These are phyloP conservation scores for Turnix velox DNA, from an alignment of 2,113 vertebrate species.

Conservation along the genomic window DNA sequence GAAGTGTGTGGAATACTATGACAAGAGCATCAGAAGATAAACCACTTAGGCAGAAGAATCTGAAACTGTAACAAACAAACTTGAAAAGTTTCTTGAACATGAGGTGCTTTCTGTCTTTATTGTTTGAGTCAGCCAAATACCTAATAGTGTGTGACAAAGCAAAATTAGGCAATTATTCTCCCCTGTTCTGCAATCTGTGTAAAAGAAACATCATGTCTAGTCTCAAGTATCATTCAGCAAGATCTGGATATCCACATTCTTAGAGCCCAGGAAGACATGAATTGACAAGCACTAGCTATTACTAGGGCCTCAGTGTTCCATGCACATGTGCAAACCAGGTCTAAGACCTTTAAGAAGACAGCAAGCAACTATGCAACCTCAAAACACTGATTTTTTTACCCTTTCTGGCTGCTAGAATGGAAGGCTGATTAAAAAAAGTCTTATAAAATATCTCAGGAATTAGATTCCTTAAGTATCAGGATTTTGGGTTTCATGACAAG, in stretches of 20 bases:
- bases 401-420: neutral
- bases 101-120: neutral
- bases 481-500: neutral
- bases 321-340: neutral
- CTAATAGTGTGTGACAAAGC: constrained; percentile 35
- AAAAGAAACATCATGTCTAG: constrained; percentile 12
- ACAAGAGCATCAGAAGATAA: neutral
- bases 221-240: neutral
- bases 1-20: neutral
- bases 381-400: neutral
- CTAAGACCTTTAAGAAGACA: neutral
- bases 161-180: constrained; percentile 32
- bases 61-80: neutral
- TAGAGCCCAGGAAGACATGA: constrained; percentile 2
- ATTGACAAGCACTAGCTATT: constrained; percentile 35
- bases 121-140: neutral
- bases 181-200: constrained; percentile 31
- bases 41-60: neutral
- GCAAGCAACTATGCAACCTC: neutral
- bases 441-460: neutral
- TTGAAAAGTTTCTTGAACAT: constrained; percentile 1
- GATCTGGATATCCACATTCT: constrained; percentile 5
- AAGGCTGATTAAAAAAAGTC: neutral
- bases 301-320: neutral
- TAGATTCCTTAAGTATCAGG: neutral